Evolutionary conservation across 2,113 vertebrate species (phyloP).

Genomic region (Anseranas semipalmata): DNA sequence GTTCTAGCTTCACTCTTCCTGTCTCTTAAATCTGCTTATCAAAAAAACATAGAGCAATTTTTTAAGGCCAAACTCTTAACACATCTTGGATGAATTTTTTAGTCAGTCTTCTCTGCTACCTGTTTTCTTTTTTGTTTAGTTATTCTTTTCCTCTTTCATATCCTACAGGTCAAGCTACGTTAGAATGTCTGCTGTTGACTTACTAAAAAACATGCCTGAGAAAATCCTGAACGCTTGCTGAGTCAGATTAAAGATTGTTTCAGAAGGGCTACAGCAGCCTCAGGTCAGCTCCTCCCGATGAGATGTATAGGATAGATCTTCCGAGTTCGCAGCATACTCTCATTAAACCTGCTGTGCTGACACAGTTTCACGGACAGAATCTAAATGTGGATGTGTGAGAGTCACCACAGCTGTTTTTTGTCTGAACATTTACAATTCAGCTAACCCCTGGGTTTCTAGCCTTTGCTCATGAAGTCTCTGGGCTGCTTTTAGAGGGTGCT

Average conservation of each 20-base stretch:
- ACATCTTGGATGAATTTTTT: background rate
- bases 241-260: conserved; percentile 20
- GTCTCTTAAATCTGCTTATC: background rate
- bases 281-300: background rate
- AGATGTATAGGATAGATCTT: background rate
- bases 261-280: background rate
- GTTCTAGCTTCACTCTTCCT: background rate
- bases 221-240: background rate
- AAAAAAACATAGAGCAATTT: background rate
- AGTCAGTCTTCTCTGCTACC: background rate
- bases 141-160: background rate
- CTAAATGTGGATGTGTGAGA: background rate
- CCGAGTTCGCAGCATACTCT: background rate
- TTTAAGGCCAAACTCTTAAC: background rate
- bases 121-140: background rate
- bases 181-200: background rate
- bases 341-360: conserved; percentile 3
- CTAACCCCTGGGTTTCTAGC: background rate
- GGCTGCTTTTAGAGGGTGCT: fast-evolving
- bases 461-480: background rate
- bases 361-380: background rate
- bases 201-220: background rate
- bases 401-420: background rate
- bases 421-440: background rate
- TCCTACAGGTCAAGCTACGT: background rate